phyloP scores from a whole-genome alignment of 2,888 invertebrate species.

The Neelides folsomi region DNA sequence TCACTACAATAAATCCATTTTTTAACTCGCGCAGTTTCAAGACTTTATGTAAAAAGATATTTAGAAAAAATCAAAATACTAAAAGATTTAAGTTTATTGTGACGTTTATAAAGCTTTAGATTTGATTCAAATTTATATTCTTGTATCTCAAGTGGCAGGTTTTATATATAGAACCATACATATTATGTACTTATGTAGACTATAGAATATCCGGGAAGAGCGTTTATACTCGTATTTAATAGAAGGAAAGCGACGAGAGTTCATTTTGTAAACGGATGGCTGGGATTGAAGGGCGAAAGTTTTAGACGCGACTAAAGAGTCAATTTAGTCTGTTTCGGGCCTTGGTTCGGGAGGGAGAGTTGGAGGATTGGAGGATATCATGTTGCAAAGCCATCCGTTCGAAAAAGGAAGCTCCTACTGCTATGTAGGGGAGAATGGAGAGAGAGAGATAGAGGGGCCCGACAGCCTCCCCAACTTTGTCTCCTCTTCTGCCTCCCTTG shows the following conservation, averaged over 20 bases:
- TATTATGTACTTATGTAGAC: too few species aligned
- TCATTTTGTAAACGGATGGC: not conserved
- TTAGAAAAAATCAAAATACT: too few species aligned
- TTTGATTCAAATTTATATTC: too few species aligned
- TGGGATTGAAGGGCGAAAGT: not conserved
- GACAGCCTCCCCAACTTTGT: not conserved
- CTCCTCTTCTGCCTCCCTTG: slow-evolving; percentile 25
- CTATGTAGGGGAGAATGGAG: slow-evolving; percentile 7
- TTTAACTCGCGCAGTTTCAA: too few species aligned
- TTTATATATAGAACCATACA: too few species aligned
- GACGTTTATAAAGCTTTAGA: too few species aligned
- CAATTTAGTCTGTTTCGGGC: not conserved
- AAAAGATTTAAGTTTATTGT: too few species aligned
- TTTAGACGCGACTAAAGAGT: too few species aligned
- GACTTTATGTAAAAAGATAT: too few species aligned
- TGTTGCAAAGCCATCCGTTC: slow-evolving; percentile 8
- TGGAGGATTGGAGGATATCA: slow-evolving; percentile 7
- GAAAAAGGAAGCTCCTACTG: slow-evolving; percentile 9
- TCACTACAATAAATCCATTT: too few species aligned
- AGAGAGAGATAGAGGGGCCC: slow-evolving; percentile 4
- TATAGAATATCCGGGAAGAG: too few species aligned
- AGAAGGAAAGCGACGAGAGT: not conserved
- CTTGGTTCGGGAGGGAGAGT: slow-evolving; percentile 4
- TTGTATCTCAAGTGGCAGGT: too few species aligned
- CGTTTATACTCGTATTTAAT: not conserved